Evolutionary conservation across 1,140 invertebrate genomes (phyloP).

Genomic region (Panagrolaimus sp.): DNA sequence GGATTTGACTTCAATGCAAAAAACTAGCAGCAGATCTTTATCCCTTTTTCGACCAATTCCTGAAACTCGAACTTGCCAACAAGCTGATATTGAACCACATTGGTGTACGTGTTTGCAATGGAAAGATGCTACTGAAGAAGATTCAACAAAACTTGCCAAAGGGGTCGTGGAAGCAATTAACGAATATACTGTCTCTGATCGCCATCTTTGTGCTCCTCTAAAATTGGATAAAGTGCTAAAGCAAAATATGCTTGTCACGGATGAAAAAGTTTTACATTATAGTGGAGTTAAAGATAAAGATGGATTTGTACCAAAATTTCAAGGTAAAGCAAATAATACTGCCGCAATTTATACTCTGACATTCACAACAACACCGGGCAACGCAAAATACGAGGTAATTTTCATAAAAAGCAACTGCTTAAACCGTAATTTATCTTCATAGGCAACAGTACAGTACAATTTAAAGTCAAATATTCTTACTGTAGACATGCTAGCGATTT

Average conservation of each 20-base stretch:
- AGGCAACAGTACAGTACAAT: constrained; percentile 67
- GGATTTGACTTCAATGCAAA: constrained; percentile 22
- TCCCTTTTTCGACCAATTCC: constrained; percentile 61
- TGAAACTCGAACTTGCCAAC: constrained; percentile 57
- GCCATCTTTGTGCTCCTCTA: constrained; percentile 67
- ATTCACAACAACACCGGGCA: constrained; percentile 70
- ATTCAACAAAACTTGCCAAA: constrained; percentile 60
- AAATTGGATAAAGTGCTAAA: constrained; percentile 66
- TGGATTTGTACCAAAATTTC: constrained; percentile 73
- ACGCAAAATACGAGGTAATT: constrained; percentile 70
- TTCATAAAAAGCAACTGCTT: constrained; percentile 49
- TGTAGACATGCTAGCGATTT: constrained; percentile 73
- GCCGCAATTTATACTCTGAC: constrained; percentile 72
- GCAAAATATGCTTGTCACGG: constrained; percentile 64
- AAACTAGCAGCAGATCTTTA: constrained; percentile 51
- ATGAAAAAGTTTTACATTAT: constrained; percentile 70
- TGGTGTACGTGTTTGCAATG: constrained; percentile 87
- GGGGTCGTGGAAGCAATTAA: constrained; percentile 69
- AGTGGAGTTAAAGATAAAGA: constrained; percentile 72
- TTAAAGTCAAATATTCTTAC: constrained; percentile 65
- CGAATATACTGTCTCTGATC: constrained; percentile 64
- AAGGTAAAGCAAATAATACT: constrained; percentile 66
- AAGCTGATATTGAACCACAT: constrained; percentile 80
- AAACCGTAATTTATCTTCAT: background rate
- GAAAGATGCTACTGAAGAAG: constrained; percentile 63